Percentiles rank a stretch among this genome's conserved stretches.
phyloP scores from a whole-genome alignment of 2,113 vertebrate genomes.

The Neotragus moschatus region DNA sequence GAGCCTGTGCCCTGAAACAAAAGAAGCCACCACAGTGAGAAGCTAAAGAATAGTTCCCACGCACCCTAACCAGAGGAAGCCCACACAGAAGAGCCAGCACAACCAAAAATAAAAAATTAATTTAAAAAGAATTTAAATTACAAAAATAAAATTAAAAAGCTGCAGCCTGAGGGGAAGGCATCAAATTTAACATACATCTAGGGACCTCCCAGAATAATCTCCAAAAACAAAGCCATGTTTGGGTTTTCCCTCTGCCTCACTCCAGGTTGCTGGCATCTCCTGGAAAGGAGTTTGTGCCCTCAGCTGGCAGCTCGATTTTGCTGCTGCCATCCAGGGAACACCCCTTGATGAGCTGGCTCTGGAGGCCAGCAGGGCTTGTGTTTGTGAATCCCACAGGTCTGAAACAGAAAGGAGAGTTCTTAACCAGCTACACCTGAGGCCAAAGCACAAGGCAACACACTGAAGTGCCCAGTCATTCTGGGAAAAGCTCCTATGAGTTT shows the following conservation, averaged over 20 bases:
- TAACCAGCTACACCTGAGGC: background rate
- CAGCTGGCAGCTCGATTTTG: background rate
- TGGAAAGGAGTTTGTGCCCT: background rate
- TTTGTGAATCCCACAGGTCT: background rate
- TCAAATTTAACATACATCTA: background rate
- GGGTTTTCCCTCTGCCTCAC: background rate
- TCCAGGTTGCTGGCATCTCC: background rate
- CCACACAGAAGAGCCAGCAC: background rate
- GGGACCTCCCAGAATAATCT: background rate
- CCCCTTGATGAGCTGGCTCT: background rate
- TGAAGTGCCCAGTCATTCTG: background rate
- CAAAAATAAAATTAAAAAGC: background rate
- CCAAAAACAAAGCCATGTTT: background rate
- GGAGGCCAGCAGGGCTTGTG: background rate
- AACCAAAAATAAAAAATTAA: background rate
- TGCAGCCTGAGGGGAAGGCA: background rate
- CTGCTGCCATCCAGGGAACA: background rate
- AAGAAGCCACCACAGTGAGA: background rate
- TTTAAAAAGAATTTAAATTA: background rate
- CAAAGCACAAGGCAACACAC: background rate
- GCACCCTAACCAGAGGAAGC: background rate
- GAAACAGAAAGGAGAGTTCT: background rate
- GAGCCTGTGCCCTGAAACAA: background rate
- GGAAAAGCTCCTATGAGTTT: background rate
- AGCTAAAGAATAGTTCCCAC: background rate